Base-by-base conservation (phyloP, 1,140 invertebrate species). In the Probaryconus sp. region DNA sequence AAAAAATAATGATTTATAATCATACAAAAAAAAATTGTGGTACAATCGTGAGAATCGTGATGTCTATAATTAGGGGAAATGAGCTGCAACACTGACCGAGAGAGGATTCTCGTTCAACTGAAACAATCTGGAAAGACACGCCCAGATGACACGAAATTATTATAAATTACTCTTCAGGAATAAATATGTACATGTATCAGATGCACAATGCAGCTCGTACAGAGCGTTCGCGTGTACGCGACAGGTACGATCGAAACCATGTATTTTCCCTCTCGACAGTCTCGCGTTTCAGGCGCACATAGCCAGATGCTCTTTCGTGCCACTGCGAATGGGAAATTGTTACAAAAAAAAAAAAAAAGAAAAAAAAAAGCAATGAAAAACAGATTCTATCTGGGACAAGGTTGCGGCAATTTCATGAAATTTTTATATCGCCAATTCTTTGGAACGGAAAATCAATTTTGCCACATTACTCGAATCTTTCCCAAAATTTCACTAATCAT, bases 131-230 rank as follows among this genome's bases (percentile, higher is more conserved):
- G 5, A 35, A 33, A 48, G 55, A 63, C 58, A 69, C 74, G 64
- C 50, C 72, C 61, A 68, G 20, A 50, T 45, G 67, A 47, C 37
- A 68, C 48, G 16, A 73, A 79, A 82, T 82, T 77, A 73, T 80
- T 81, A 55, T 71, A 78, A 82, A 81, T 80, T 81, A 80, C 45
- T 38, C 38, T 38, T 31, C 33, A 33, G 63, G 51, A 58, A 56
- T 76, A 71, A 40, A 42, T 31, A 31, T 2, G 28, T 31, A n/a
- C 42, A 48, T 33, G 43, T 37, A 42, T 24, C 11, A 7, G 37
- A 21, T 26, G 28, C 38, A 43, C 28, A 56, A n/a, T 24, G 21
- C 18, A 6, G 16, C 16, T n/a, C 28, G 28, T 31, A n/a, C n/a
- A n/a, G 21, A 6, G 9, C 35, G 38, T 30, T 58, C 30, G 55